A percentile compares a stretch with the other conserved stretches of the same genome.
phyloP scores from a whole-genome alignment of 2,888 invertebrate genomes.

The Drosophila atripex region DNA sequence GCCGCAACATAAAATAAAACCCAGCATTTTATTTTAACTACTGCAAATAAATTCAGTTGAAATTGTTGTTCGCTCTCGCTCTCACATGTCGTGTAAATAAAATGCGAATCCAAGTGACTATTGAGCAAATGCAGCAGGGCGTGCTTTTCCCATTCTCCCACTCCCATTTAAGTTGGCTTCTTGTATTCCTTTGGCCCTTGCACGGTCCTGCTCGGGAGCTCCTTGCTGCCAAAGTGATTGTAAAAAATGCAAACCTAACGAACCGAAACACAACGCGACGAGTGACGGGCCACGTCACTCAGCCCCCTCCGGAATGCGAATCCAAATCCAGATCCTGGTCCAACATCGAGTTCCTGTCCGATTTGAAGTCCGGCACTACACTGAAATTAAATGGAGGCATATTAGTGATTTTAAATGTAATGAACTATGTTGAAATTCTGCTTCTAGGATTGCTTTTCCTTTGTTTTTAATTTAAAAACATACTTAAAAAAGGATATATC shows the following conservation, averaged over 20 bases:
- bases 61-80: conserved; percentile 62
- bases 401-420: background rate
- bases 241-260: conserved; percentile 77
- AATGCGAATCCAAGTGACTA: conserved; percentile 74
- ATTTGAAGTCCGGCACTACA: conserved; percentile 5
- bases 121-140: conserved; percentile 55
- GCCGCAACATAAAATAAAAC: conserved; percentile 71
- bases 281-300: conserved; percentile 59
- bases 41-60: conserved; percentile 71
- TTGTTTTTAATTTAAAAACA: background rate
- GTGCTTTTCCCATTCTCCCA: conserved; percentile 18
- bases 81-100: conserved; percentile 78
- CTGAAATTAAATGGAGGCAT: background rate
- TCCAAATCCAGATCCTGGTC: conserved; percentile 26
- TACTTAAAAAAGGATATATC: no score
- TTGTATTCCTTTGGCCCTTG: conserved; percentile 5
- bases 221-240: conserved; percentile 73
- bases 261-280: conserved; percentile 78
- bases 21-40: conserved; percentile 70
- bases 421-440: no score
- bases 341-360: conserved; percentile 30
- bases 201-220: conserved; percentile 13
- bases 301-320: conserved; percentile 20
- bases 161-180: background rate
- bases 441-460: background rate